Percentiles rank a stretch among this genome's conserved stretches.
Evolutionary conservation across 2,797 vertebrate species (phyloP).

Genomic region (Agapornis canus): DNA sequence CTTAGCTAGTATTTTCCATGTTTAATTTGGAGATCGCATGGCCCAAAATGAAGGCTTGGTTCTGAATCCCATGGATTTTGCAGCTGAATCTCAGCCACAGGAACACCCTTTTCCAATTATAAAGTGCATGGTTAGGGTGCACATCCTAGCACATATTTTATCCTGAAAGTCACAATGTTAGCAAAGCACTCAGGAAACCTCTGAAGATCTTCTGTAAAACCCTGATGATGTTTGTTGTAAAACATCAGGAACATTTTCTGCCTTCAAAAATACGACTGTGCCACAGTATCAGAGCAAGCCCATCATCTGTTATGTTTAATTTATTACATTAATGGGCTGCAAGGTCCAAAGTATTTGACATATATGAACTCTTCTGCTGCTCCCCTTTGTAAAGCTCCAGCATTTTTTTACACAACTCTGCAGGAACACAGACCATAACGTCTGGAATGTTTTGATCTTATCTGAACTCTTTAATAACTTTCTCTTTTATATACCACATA

Average conservation of each 20-base stretch:
- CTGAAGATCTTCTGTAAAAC: conserved; percentile 16
- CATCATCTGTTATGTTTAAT: conserved; percentile 36
- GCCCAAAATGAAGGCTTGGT: conserved; percentile 66
- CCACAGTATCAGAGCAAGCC: not conserved
- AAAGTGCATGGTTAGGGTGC: conserved; percentile 28
- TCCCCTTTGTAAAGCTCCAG: conserved; percentile 25
- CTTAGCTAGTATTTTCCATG: conserved; percentile 60
- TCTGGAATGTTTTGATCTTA: conserved; percentile 67
- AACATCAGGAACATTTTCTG: not conserved
- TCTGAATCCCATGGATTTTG: conserved; percentile 63
- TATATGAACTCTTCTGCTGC: conserved; percentile 34
- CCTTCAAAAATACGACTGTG: not conserved
- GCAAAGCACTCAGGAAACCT: conserved; percentile 41
- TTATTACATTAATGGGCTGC: conserved; percentile 15
- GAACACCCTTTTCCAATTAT: conserved; percentile 58
- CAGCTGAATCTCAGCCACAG: conserved; percentile 58
- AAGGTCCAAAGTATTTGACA: conserved; percentile 48
- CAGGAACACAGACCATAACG: conserved; percentile 22
- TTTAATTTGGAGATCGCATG: conserved; percentile 72
- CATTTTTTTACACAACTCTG: conserved; percentile 50
- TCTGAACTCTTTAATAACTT: conserved; percentile 63
- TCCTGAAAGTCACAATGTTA: conserved; percentile 38
- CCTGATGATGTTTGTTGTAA: not conserved
- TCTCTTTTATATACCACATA: conserved; percentile 50
- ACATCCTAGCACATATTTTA: conserved; percentile 59